Conservation (phyloP, 2,797 vertebrate species). For the Danio tinwini region DNA sequence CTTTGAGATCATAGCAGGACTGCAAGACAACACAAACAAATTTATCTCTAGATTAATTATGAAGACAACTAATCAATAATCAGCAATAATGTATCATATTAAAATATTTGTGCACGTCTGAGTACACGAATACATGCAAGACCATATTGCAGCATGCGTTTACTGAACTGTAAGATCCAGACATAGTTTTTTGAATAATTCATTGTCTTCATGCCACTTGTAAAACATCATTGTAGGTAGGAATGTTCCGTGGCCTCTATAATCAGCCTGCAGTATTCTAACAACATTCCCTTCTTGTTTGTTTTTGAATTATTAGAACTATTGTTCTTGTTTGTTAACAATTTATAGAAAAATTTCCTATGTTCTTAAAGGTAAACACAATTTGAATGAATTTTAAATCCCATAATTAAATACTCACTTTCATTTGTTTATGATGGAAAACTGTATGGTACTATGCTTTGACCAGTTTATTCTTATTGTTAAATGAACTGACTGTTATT, state of each 20-base stretch:
- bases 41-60: background rate
- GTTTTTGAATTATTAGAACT: too few species aligned
- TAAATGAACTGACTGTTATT: too few species aligned
- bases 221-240: background rate
- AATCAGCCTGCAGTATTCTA: slow-evolving; percentile 4
- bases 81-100: background rate
- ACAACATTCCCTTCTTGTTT: background rate
- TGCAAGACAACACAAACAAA: background rate
- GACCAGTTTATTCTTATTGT: too few species aligned
- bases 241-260: background rate
- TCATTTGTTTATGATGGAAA: too few species aligned
- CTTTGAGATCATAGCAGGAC: background rate
- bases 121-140: slow-evolving; percentile 12
- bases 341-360: too few species aligned
- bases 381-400: too few species aligned
- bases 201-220: slow-evolving; percentile 68
- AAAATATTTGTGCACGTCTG: background rate
- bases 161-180: slow-evolving; percentile 74
- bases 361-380: too few species aligned
- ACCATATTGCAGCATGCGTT: slow-evolving; percentile 38
- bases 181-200: slow-evolving; percentile 76
- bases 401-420: too few species aligned
- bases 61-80: background rate
- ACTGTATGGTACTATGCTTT: too few species aligned
- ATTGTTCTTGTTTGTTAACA: too few species aligned